A percentile compares a stretch with the other conserved stretches of the same genome.
These are phyloP conservation scores for Pavo muticus DNA, from an alignment of 2,113 vertebrate species.

Conservation along the genomic window DNA sequence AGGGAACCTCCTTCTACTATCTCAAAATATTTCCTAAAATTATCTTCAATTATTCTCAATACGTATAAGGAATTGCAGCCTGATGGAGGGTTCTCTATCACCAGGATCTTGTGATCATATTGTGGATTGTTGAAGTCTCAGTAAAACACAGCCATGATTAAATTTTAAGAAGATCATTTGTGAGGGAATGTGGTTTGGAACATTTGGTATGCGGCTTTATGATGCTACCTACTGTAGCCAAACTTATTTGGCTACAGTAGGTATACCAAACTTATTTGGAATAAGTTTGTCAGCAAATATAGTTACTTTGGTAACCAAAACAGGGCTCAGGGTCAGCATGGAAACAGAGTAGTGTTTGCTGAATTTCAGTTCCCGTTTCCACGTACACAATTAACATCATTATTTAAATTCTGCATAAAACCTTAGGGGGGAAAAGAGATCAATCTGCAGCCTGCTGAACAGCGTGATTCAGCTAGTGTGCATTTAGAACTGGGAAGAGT, in stretches of 20 bases:
- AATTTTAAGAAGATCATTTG: not conserved
- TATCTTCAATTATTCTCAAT: not conserved
- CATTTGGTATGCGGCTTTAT: not conserved
- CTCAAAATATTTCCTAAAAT: not conserved
- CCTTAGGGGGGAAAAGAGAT: not conserved
- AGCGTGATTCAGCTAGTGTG: not conserved
- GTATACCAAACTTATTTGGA: not conserved
- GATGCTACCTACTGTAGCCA: not conserved
- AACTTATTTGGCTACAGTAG: too few species aligned
- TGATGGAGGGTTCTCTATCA: not conserved
- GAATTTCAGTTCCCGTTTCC: not conserved
- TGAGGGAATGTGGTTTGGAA: not conserved
- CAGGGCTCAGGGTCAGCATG: not conserved
- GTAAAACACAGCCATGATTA: not conserved
- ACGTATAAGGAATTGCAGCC: not conserved
- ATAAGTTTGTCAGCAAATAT: not conserved
- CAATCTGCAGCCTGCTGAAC: not conserved
- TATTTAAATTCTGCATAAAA: not conserved
- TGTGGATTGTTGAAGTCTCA: not conserved
- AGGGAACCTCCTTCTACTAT: not conserved
- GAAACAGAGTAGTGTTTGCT: not conserved
- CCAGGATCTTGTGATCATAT: fast-evolving
- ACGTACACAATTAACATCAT: not conserved
- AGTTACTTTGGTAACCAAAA: not conserved
- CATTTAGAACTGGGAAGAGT: not conserved